Base-by-base conservation (phyloP, 1,140 invertebrate species). In the Hyphantria cunea region DNA sequence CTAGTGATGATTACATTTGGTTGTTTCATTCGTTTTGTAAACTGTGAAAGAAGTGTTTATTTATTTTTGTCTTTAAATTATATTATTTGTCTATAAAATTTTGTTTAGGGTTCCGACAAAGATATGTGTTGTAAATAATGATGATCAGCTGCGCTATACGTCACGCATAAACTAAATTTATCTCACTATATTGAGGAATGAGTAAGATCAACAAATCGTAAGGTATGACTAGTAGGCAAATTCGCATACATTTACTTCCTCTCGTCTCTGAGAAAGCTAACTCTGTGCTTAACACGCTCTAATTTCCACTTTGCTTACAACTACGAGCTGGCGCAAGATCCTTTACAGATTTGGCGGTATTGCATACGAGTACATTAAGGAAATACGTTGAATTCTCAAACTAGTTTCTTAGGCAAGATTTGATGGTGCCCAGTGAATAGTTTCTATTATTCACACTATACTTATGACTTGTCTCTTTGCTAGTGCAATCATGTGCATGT, bases 281-380 rank as follows among this genome's bases (percentile, higher is more conserved):
- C 51, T 65, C 10, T n/a, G 31, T 65, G 45, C 53, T 56, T 56
- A 56, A 56, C 53, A 47, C 12, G 44, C 45, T 56, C 53, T 56
- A 56, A 56, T 56, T 56, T 56, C 53, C 31, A 56, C 45, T 47
- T 47, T 56, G 53, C 53, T 56, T 56, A 56, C 53, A 56, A 56
- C 31, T 56, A 41, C 32, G 42, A 47, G 53, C 47, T 47, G 44
- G 53, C 53, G 53, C 10, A 45, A 56, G 41, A 56, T 56, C 53
- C 53, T 56, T 15, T 34, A 56, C 53, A 33, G 53, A 56, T 56
- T 56, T 56, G 41, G 53, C 34, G 41, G 41, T 47, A 45, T 55
- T 55, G 42, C 53, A 47, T 32, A 47, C 53, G 42, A 25, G 42
- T 56, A 32, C 53, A 56, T 56, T 56, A 47, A 56, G 53, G 44